Base-by-base conservation (phyloP, 1,140 invertebrate genomes). In the Rhyzopertha dominica region DNA sequence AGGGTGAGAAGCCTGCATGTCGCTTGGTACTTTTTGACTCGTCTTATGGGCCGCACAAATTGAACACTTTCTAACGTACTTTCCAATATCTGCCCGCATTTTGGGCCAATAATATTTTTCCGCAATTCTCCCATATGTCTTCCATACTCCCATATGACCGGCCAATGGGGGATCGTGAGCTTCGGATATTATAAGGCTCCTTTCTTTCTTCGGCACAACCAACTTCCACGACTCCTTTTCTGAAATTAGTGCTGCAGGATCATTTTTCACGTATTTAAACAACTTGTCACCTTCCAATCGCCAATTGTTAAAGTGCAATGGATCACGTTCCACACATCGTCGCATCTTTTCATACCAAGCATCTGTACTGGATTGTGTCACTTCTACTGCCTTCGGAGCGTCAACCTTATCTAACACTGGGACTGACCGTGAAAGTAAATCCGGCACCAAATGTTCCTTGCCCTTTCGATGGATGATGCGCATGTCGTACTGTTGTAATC, bases 401-500 rank as follows among this genome's bases (percentile, higher is more conserved):
- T 8, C 13, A 37, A 47, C 43, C 32, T 62, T 57, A 25, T 14
- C 31, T 23, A 55, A 31, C 23, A 35, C 14, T 8, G 61, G 22
- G 9, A 58, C 47, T 32, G 42, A 8, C n/a, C 8, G 8, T 14
- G 43, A 12, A 13, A 40, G 8, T 5, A 40, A 31, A 18, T 20
- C 39, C 12, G 52, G 54, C 4, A 54, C 47, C 12, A 55, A 49
- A 13, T 38, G 14, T 22, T 53, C 59, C 54, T 49, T 57, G 12
- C 45, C 42, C 20, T 16, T 19, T 10, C n/a, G 9, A 22, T 49
- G 53, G 46, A 72, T 63, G 5, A 43, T 38, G 10, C 32, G 23
- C 8, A 14, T 35, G 10, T 23, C 12, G 22, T 9, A 41, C 38
- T 4, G 72, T 55, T 9, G 64, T 2, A 74, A 34, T 29, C 52